These are phyloP conservation scores for Sander vitreus DNA, from an alignment of 2,113 vertebrate species.

Conservation along the genomic window DNA sequence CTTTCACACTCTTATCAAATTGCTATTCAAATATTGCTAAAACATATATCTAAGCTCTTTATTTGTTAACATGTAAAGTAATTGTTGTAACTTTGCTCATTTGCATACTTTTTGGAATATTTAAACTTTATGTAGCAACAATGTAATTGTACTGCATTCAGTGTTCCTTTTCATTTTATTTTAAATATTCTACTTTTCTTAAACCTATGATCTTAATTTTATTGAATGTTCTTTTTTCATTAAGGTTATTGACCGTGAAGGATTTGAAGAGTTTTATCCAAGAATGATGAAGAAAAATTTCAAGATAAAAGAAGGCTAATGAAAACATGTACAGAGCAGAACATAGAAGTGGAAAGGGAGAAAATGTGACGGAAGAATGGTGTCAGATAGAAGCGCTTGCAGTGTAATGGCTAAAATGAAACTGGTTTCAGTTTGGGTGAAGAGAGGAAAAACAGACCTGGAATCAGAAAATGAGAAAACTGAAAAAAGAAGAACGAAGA, in stretches of 20 bases:
- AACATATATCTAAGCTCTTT: background rate
- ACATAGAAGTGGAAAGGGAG: conserved; percentile 97
- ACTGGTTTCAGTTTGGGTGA: conserved; percentile 96
- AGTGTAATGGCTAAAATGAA: conserved; percentile 95
- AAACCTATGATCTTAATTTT: conserved; percentile 96
- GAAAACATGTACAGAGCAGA: conserved; percentile 97
- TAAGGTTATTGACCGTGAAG: conserved; percentile 99
- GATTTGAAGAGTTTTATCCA: conserved; percentile 99
- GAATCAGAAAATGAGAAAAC: conserved; percentile 92
- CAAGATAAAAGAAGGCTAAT: conserved; percentile 99
- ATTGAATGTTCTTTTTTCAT: conserved; percentile 99
- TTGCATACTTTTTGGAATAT: conserved; percentile 23
- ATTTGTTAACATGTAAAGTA: background rate
- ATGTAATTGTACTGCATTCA: conserved; percentile 67
- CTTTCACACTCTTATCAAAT: conserved; percentile 36
- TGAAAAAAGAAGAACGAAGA: conserved; percentile 98
- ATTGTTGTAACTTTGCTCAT: conserved; percentile 36
- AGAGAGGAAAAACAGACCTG: conserved; percentile 93
- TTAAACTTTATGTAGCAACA: conserved; percentile 24
- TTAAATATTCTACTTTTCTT: conserved; percentile 87
- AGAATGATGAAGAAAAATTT: conserved; percentile 97
- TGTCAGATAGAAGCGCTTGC: conserved; percentile 94
- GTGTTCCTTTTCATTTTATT: conserved; percentile 77
- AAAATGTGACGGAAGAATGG: conserved; percentile 96
- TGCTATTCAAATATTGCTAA: conserved; percentile 10